Evolutionary conservation across 1,140 invertebrate genomes (phyloP).

Genomic region (Streblospio benedicti): DNA sequence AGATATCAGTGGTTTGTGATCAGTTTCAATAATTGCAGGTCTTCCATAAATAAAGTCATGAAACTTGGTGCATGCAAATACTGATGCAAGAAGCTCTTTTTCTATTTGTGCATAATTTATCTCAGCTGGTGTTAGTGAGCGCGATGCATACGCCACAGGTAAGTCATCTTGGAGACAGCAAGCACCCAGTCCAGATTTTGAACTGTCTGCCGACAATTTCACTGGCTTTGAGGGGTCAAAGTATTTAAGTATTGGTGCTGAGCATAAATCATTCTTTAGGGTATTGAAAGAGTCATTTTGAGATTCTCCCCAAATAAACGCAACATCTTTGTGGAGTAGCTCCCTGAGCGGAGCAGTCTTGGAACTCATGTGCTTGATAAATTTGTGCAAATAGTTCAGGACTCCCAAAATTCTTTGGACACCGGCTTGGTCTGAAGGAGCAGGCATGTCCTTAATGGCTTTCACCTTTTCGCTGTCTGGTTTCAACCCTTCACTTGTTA

Average conservation of each 20-base stretch:
- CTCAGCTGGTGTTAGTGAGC: slow-evolving; percentile 41
- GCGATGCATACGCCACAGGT: slow-evolving; percentile 45
- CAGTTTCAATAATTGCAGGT: slow-evolving; percentile 23
- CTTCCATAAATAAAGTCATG: slow-evolving; percentile 40
- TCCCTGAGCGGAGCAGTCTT: background rate
- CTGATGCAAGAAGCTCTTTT: slow-evolving; percentile 47
- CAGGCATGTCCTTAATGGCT: slow-evolving; percentile 26
- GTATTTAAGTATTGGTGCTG: slow-evolving; percentile 23
- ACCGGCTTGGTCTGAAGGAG: slow-evolving; percentile 16
- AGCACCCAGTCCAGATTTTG: slow-evolving; percentile 38
- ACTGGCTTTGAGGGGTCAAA: no score
- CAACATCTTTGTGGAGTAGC: background rate
- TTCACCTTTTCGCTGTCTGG: slow-evolving; percentile 32
- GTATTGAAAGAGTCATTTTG: slow-evolving; percentile 13
- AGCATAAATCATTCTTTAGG: slow-evolving; percentile 20
- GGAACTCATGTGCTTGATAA: slow-evolving; percentile 10
- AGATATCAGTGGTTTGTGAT: slow-evolving; percentile 40
- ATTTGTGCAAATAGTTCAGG: slow-evolving; percentile 22
- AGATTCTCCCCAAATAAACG: background rate
- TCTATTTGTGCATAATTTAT: slow-evolving; percentile 49
- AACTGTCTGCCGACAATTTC: no score
- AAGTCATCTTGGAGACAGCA: slow-evolving; percentile 44
- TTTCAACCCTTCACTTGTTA: no score
- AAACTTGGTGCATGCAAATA: slow-evolving; percentile 46
- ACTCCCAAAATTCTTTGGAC: slow-evolving; percentile 24